phyloP scores from a whole-genome alignment of 2,797 vertebrate species.

The Phrynocephalus vlangalii region DNA sequence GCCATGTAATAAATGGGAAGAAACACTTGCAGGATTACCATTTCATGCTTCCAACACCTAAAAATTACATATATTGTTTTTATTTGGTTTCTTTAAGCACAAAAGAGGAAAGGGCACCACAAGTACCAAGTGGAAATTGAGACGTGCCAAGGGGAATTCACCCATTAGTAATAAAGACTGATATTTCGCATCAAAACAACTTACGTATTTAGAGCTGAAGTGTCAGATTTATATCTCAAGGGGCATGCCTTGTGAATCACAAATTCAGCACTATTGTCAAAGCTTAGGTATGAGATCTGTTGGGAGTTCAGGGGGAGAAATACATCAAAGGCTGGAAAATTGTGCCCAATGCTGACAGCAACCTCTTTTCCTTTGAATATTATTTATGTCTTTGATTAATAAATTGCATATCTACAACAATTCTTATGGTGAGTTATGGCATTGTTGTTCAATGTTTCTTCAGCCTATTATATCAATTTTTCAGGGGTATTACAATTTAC shows the following conservation, averaged over 20 bases:
- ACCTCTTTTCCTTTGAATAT: constrained; percentile 1
- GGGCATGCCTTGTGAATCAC: not conserved
- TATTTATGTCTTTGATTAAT: constrained; percentile 38
- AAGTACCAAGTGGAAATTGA: not conserved
- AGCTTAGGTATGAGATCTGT: not conserved
- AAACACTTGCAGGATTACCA: too few relatives aligned
- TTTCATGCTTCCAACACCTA: too few relatives aligned
- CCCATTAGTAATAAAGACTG: not conserved
- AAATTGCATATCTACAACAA: constrained; percentile 5
- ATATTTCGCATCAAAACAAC: not conserved
- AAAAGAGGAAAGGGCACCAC: not conserved
- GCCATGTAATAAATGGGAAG: too few relatives aligned
- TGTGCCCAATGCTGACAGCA: not conserved
- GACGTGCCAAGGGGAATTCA: not conserved
- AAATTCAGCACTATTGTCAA: not conserved
- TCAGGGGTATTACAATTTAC: constrained; percentile 36
- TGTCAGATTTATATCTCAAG: not conserved
- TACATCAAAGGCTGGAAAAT: not conserved
- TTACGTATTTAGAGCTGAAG: not conserved
- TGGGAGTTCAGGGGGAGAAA: too few relatives aligned
- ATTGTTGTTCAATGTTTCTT: constrained; percentile 29
- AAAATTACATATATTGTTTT: too few relatives aligned
- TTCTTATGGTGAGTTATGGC: constrained; percentile 20
- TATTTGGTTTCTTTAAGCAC: not conserved
- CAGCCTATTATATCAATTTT: constrained; percentile 32